Percentiles rank a stretch among this genome's conserved stretches.
Evolutionary conservation across 1,140 invertebrate species (phyloP).

Genomic region (Leptinotarsa texana): DNA sequence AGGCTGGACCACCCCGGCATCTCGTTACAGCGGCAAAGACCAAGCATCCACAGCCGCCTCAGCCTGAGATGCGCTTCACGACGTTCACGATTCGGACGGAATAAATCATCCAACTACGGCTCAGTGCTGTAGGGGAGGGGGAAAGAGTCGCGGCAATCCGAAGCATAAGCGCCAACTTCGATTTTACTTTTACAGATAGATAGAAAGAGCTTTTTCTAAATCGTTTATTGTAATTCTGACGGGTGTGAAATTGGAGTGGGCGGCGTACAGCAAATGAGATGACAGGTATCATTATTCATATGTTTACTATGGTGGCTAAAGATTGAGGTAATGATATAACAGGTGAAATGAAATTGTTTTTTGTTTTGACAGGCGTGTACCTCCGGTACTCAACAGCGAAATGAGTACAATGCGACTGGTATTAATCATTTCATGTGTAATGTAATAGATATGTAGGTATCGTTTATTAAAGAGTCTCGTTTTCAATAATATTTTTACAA

Average conservation of each 20-base stretch:
- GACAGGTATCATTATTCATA: constrained; percentile 8
- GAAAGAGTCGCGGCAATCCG: background rate
- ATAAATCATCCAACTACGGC: constrained; percentile 41
- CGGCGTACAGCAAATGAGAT: background rate
- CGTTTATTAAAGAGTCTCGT: too few species aligned
- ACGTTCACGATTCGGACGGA: constrained; percentile 43
- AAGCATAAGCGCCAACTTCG: background rate
- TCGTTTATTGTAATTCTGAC: background rate
- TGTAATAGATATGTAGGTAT: too few species aligned
- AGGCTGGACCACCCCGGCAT: constrained; percentile 48
- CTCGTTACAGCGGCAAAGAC: constrained; percentile 47
- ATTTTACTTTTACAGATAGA: background rate
- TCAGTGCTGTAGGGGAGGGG: background rate
- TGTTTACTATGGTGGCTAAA: background rate
- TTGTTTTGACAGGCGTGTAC: background rate
- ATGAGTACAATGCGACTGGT: too few species aligned
- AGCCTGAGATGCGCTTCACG: constrained; percentile 41
- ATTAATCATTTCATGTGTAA: too few species aligned
- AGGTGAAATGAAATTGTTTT: background rate
- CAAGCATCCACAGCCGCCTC: constrained; percentile 36
- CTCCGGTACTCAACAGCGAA: too few species aligned
- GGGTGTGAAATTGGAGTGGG: constrained; percentile 7
- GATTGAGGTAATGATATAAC: background rate
- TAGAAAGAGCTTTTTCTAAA: background rate
- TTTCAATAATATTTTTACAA: too few species aligned